Conservation (phyloP, 2,113 vertebrate genomes). For the Melanerpes formicivorus region DNA sequence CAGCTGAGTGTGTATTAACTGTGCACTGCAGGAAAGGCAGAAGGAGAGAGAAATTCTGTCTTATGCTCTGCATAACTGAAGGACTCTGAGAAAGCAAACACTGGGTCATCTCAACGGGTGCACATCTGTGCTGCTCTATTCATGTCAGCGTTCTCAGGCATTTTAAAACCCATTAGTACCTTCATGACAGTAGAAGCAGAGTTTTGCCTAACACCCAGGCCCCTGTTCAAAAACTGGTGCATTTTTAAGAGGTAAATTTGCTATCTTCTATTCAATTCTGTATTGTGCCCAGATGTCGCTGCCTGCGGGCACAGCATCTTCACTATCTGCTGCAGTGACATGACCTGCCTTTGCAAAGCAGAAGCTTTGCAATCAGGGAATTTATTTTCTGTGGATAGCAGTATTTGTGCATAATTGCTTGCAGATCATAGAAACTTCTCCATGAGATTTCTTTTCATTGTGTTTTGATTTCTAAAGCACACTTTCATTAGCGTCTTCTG, state of each 20-base stretch:
- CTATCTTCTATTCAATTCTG: not conserved
- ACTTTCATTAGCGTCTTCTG: not conserved
- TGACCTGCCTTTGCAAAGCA: not conserved
- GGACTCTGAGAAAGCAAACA: not conserved
- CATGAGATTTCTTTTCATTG: not conserved
- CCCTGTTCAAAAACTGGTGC: not conserved
- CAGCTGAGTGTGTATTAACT: not conserved
- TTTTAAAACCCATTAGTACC: not conserved
- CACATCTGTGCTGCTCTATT: not conserved
- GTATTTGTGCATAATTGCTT: not conserved
- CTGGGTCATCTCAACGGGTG: not conserved
- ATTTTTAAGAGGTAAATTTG: not conserved
- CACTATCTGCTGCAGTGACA: not conserved
- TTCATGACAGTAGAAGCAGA: not conserved
- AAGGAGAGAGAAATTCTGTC: not conserved
- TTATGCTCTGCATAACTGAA: not conserved
- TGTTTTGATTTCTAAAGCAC: not conserved
- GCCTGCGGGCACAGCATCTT: not conserved
- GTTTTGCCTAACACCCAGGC: not conserved
- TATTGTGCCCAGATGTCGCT: not conserved
- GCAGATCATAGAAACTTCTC: not conserved
- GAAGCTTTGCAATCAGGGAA: not conserved
- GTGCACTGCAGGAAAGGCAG: not conserved
- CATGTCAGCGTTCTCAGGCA: accelerated
- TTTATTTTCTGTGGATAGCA: not conserved